Evolutionary conservation across 2,888 invertebrate genomes (phyloP), one percentile per base, ranked within the genome.

Genomic region (Flabesymbios commensalis): DNA sequence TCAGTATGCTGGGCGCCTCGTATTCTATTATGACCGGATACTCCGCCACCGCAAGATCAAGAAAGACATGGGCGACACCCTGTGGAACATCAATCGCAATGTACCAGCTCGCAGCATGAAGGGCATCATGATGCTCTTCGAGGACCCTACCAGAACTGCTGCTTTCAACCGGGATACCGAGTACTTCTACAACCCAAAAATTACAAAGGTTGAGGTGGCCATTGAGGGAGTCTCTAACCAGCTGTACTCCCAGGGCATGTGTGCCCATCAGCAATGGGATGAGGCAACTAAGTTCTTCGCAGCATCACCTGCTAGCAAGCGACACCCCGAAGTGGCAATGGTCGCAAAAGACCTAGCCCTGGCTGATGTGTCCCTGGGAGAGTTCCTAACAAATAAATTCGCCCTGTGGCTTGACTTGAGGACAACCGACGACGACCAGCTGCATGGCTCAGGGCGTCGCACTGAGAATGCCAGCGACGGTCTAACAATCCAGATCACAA

Each of bases 261-360:
- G 49, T 32, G 48, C 68, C 17, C 57, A 70, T 58, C 68, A 69
- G 29, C 60, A 64, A 41, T 70, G 65, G 68, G 68, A 69, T 53
- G 64, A 68, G 49, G 57, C 56, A 31, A 61, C 41, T 19, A 65
- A 59, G 52, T 62, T 33, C 54, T 64, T 68, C 52, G 49, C 56
- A 28, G 33, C 36, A 7, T 41, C 32, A 5, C 43, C 53, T 29
- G 49, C 7, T 29, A 10, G 26, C 10, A 61, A 60, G 29, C 26
- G 58, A 28, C 36, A 58, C 22, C 61, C 53, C 47, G 54, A 57
- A 56, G 56, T 54, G 32, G 24, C 29, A 24, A 43, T 22, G 29
- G 26, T 63, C 17, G 56, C 43, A 32, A 68, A 65, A 48, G 58
- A 65, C 22, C 33, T 63, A 33, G 29, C 10, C 10, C 22, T 59